phyloP scores from a whole-genome alignment of 1,140 invertebrate genomes.

The Drosophila varians region DNA sequence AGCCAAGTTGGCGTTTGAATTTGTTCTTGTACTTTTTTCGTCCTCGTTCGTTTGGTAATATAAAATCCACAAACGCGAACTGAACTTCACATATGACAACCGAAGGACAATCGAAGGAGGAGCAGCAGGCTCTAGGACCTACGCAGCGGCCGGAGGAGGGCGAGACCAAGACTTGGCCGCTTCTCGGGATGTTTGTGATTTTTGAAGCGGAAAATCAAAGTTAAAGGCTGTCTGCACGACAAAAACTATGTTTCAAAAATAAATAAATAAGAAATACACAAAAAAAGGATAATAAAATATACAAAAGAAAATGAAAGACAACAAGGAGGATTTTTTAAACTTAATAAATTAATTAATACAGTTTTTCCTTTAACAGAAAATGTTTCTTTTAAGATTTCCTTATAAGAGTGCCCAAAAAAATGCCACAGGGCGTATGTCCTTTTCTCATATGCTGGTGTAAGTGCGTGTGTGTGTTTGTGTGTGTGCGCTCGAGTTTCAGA shows the following conservation, averaged over 20 bases:
- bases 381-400: not conserved
- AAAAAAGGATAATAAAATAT: not conserved
- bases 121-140: not conserved
- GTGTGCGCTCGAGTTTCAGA: constrained; percentile 67
- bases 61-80: constrained; percentile 73
- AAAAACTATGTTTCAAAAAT: not conserved
- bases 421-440: constrained; percentile 8
- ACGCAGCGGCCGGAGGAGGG: not conserved
- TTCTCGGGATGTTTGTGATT: constrained; percentile 47
- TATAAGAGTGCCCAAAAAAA: not conserved
- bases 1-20: constrained; percentile 58
- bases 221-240: not conserved
- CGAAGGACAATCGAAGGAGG: constrained; percentile 34
- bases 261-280: not conserved
- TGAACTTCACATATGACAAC: constrained; percentile 80
- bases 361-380: not conserved
- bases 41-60: constrained; percentile 51
- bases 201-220: constrained; percentile 59
- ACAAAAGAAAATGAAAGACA: not conserved
- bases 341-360: too few species aligned
- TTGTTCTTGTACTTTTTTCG: constrained; percentile 12
- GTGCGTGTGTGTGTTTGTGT: constrained; percentile 19
- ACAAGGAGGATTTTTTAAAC: too few species aligned
- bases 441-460: not conserved
- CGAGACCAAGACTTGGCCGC: not conserved